phyloP scores from a whole-genome alignment of 2,888 invertebrate genomes.

The Ochropleura leucogaster region DNA sequence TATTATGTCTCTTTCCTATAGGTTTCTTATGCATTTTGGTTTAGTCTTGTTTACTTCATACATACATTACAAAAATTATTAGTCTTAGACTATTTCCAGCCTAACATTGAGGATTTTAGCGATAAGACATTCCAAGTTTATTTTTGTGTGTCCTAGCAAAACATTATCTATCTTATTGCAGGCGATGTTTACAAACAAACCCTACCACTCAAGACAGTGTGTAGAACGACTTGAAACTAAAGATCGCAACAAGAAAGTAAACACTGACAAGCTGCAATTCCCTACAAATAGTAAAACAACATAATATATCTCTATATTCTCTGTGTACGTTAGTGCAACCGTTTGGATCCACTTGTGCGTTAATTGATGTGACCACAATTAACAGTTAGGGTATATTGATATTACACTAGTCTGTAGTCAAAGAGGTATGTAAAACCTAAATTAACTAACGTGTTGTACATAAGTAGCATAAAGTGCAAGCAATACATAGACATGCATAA shows the following conservation, averaged over 20 bases:
- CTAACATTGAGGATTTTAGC: background rate
- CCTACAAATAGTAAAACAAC: conserved; percentile 17
- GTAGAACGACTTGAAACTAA: conserved; percentile 26
- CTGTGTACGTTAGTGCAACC: background rate
- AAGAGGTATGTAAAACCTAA: background rate
- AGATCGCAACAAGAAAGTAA: conserved; percentile 27
- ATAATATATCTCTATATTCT: background rate
- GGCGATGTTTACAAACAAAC: conserved; percentile 12
- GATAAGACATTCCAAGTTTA: conserved; percentile 1
- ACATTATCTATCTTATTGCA: background rate
- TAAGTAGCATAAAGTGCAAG: background rate
- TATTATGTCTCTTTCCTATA: background rate
- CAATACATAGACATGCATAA: background rate
- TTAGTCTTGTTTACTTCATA: background rate
- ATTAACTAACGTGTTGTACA: no score
- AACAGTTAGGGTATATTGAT: conserved; percentile 1
- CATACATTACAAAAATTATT: background rate
- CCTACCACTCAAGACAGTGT: conserved; percentile 14
- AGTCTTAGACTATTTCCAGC: background rate
- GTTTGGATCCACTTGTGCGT: background rate
- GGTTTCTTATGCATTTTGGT: background rate
- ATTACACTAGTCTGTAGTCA: background rate
- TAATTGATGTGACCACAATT: conserved; percentile 20
- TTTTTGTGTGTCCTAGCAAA: background rate
- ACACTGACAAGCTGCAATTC: conserved; percentile 31